These are phyloP conservation scores for Varanus komodoensis DNA, from an alignment of 2,113 vertebrate species.

Conservation along the genomic window DNA sequence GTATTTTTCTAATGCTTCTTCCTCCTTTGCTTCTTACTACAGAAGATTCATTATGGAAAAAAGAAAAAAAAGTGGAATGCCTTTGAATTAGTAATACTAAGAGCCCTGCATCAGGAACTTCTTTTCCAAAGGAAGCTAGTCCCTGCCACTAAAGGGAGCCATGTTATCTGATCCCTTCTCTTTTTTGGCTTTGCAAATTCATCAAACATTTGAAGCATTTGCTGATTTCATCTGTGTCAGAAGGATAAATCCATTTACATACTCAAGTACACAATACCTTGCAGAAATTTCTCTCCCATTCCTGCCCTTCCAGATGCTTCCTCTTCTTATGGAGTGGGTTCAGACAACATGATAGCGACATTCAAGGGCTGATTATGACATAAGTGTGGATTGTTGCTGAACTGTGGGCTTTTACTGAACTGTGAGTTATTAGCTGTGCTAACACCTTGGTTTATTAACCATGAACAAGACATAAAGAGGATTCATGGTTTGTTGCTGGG, in stretches of 20 bases:
- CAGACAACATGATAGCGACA: neutral
- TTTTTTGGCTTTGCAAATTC: constrained; percentile 11
- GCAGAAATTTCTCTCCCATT: neutral
- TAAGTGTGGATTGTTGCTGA: neutral
- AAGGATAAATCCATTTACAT: neutral
- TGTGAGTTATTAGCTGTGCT: too few species aligned
- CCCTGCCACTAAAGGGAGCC: neutral
- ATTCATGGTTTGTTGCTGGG: too few species aligned
- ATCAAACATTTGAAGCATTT: neutral
- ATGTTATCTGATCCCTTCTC: neutral
- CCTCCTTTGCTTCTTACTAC: too few species aligned
- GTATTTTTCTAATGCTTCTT: too few species aligned
- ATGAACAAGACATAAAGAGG: too few species aligned
- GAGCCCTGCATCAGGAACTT: neutral
- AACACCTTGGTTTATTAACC: too few species aligned
- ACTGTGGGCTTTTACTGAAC: too few species aligned
- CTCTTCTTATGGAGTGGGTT: neutral
- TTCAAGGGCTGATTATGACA: too few species aligned
- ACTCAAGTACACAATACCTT: neutral
- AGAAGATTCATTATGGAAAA: neutral
- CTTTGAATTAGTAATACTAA: neutral
- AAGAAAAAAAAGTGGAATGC: neutral
- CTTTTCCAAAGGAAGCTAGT: neutral
- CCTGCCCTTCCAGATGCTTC: neutral
- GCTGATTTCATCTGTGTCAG: constrained; percentile 2